Conservation (phyloP, 2,797 vertebrate species). For the Crenichthys baileyi region DNA sequence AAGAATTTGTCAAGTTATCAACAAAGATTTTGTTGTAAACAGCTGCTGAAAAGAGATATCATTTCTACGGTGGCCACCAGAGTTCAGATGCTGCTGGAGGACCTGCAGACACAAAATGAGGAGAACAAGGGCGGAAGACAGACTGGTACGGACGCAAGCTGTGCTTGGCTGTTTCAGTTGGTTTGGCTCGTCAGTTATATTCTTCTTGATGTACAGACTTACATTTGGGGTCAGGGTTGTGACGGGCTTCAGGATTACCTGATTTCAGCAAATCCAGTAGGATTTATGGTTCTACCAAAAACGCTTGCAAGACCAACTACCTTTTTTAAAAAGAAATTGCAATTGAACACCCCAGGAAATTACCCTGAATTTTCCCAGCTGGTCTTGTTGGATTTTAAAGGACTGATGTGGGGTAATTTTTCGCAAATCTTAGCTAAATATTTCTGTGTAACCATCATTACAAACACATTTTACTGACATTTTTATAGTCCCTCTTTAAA, state of each 20-base stretch:
- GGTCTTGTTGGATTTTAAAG: neutral
- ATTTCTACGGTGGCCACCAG: constrained; percentile 89
- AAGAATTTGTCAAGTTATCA: neutral
- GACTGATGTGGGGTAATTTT: neutral
- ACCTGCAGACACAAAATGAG: constrained; percentile 83
- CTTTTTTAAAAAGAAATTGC: neutral
- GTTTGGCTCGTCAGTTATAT: neutral
- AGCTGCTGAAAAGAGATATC: constrained; percentile 93
- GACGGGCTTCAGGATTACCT: constrained; percentile 9
- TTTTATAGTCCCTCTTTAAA: neutral
- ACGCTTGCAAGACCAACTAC: neutral
- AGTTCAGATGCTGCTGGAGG: constrained; percentile 92
- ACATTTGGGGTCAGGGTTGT: constrained; percentile 8
- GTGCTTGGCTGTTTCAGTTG: neutral
- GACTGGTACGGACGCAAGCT: constrained; percentile 27
- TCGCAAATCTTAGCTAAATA: neutral
- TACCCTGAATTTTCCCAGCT: neutral
- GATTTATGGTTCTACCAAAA: neutral
- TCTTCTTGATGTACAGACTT: constrained; percentile 5
- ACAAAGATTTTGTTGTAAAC: neutral
- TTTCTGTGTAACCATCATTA: neutral
- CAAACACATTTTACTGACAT: neutral
- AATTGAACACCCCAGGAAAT: neutral
- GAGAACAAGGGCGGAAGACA: constrained; percentile 51
- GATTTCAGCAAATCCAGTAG: constrained; percentile 4